Base-by-base conservation (phyloP, 2,888 invertebrate genomes). In the Napeogenes sylphis region DNA sequence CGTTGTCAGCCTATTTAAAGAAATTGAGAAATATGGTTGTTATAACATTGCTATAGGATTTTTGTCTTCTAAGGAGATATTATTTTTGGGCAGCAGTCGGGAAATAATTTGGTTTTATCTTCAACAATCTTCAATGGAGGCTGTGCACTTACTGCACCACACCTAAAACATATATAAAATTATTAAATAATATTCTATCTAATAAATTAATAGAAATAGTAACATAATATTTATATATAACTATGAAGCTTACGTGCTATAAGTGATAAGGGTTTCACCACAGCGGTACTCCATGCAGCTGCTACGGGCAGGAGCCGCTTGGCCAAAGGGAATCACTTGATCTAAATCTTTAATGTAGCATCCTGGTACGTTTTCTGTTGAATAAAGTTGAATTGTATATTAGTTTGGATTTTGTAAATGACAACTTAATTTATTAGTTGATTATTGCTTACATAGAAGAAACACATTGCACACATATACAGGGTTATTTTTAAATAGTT, bases 41-140 rank as follows among this genome's bases (percentile, higher is more conserved):
- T 21, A 21, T 21, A 21, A 21, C 21, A 21, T 21, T 21, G 21
- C 21, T 21, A 21, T 21, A 21, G 21, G 21, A 21, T 21, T 21
- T 21, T 21, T 21, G 21, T 21, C 21, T 21, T 21, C 21, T 21
- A 21, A 21, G 21, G 21, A 21, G 21, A 21, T 21, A 21, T 62
- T 0, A 68, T n/a, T 14, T 51, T 64, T 0, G 73, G 71, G 55
- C 78, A 79, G 70, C 78, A 79, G 5, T 66, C 65, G 0, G 79
- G 79, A 58, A 72, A 75, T 0, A 68, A 70, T 14, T 73, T 70
- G 3, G 58, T 61, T 45, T 58, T 58, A 4, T 72, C 68, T 45
- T 65, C 60, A 0, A 66, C 58, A n/a, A 64, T 0, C 46, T 55
- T 60, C 53, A 66, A 68, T 2, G 66, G 66, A 55, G 66, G 68